Conservation (phyloP, 1,140 invertebrate species). For the Orussus abietinus region DNA sequence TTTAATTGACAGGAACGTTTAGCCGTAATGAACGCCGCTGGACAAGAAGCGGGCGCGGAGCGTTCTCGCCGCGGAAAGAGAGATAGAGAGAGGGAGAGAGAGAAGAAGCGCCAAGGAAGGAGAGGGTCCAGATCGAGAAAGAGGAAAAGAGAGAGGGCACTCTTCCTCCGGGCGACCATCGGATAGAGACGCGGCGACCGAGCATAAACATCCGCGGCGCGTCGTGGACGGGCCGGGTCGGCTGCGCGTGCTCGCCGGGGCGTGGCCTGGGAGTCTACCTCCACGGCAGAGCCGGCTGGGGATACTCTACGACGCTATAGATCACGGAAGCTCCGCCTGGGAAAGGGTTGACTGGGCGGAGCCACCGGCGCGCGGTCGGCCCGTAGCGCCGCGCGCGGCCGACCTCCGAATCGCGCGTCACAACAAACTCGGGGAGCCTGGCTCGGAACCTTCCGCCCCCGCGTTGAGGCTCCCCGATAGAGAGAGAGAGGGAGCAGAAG, state of each 20-base stretch:
- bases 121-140: constrained; percentile 13
- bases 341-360: constrained; percentile 25
- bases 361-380: constrained; percentile 22
- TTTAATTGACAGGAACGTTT: constrained; percentile 55
- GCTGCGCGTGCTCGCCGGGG: constrained; percentile 16
- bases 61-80: constrained; percentile 14
- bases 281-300: constrained; percentile 26
- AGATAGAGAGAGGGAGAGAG: constrained; percentile 9
- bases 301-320: constrained; percentile 54
- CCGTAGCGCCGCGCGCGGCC: constrained; percentile 33
- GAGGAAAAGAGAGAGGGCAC: constrained; percentile 18
- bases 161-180: no score
- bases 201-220: constrained; percentile 41
- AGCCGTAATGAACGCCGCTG: constrained; percentile 45
- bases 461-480: no score
- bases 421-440: constrained; percentile 16
- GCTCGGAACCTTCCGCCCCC: no score
- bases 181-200: constrained; percentile 48
- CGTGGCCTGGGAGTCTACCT: constrained; percentile 30
- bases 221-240: constrained; percentile 21
- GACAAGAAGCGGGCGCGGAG: no score
- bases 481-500: no score
- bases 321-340: constrained; percentile 46
- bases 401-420: not conserved
- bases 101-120: constrained; percentile 11